Base-by-base conservation (phyloP, 1,140 invertebrate genomes). In the Lepidurus arcticus region DNA sequence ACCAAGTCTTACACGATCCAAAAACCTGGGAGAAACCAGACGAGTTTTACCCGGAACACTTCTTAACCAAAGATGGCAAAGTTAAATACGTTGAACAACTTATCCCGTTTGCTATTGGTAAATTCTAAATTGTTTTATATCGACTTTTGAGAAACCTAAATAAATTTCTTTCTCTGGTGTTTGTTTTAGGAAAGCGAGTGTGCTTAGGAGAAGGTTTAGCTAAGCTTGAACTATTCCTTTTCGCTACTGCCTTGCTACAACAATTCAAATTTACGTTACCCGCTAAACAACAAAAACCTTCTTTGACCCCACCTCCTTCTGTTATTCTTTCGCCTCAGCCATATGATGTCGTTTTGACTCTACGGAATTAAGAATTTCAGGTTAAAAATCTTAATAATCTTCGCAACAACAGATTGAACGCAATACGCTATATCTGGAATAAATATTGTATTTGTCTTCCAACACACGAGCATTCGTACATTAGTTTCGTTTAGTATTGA, bases 181-280 rank as follows among this genome's bases (percentile, higher is more conserved):
- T 24, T 73, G n/a, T 24, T 24, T n/a, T 73, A 77, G 77, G 77
- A 11, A 78, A 78, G 43, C 45, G 82, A 53, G 79, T 81, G 24
- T 86, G 86, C 78, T 82, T 84, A 0, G 86, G 86, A 13, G 84
- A 85, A 80, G 78, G 81, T 34, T 80, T 86, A n/a, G 85, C 85
- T 9, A 81, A 81, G 73, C 80, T 85, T 78, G 84, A 86, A 80
- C 75, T 86, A 1, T 86, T 86, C 74, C 34, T 85, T 7, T 84
- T 85, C 76, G 81, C 85, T 42, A 77, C 82, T 1, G 80, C 43
- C 24, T 26, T 78, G 53, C 16, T 78, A 10, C 77, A 78, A 26
- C 11, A 34, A 13, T 76, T 78, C 9, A 43, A 26, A 21, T 78
- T 78, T 24, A 75, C 26, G 24, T 75, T 75, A 24, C 24, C 26